Base-by-base conservation (phyloP, 2,113 vertebrate species). In the Motacilla alba region DNA sequence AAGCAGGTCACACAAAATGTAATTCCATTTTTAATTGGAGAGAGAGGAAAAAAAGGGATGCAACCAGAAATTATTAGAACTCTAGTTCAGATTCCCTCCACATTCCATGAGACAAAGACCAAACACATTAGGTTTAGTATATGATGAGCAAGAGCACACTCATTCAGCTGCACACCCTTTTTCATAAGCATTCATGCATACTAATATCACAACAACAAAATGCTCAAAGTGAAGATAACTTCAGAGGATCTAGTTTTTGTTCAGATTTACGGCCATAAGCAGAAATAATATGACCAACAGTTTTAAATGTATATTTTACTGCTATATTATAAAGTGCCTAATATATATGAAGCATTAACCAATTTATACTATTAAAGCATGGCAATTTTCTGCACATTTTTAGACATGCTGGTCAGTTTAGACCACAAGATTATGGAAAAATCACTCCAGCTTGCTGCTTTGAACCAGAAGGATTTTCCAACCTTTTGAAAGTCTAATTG, bases 81-180 rank as follows among this genome's bases (percentile, higher is more conserved):
- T 50, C 47, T 79, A 79, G 58, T 96, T 97, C 90, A 92, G 55
- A 98, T 92, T 97, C 83, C 55, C 74, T 96, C 90, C 91, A 93
- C 94, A 97, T 94, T 96, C 96, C 96, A 96, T 9, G 9, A 97
- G 83, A 98, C 95, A 97, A 98, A 96, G 87, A 91, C 90, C 56
- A 62, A 95, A 27, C 69, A 97, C 96, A 98, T 97, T 92, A 93
- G 88, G 95, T 96, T 98, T 97, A 96, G 88, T 82, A 85, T 91
- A 93, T 55, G 91, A 97, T 94, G 66, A 97, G 96, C 66, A 94
- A 90, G 91, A 93, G 28, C 85, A 96, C 72, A 96, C 50, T 86
- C 93, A 93, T 96, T 97, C 96, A 98, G 94, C 96, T 96, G 94
- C n/a, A 90, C 35, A 58, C 76, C 95, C 94, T 90, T 91, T 93